Evolutionary conservation across 2,797 vertebrate genomes (phyloP).

Genomic region (Acrossocheilus wenchowensis): DNA sequence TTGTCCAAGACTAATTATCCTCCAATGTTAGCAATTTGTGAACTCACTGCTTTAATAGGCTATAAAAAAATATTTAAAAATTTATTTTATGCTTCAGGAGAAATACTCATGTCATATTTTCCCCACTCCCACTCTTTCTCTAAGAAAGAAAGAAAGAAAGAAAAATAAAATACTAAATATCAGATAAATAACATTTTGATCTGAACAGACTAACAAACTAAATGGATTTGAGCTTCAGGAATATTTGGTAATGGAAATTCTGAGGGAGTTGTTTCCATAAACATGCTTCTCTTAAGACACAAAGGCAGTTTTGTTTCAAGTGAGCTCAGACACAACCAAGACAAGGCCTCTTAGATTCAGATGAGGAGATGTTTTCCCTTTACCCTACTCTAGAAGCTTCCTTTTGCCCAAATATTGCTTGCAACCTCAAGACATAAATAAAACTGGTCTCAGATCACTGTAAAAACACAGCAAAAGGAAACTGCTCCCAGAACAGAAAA

Average conservation of each 20-base stretch:
- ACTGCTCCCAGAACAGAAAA: conserved; percentile 8
- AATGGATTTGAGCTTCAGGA: neutral
- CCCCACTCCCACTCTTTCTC: neutral
- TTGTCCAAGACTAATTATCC: conserved; percentile 43
- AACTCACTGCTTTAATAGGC: conserved; percentile 8
- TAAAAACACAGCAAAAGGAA: conserved; percentile 14
- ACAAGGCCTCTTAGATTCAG: conserved; percentile 27
- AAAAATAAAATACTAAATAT: neutral
- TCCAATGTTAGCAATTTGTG: conserved; percentile 18
- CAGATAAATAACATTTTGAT: neutral
- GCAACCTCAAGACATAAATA: neutral
- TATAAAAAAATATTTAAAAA: neutral
- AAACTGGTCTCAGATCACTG: conserved; percentile 26
- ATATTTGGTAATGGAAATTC: neutral
- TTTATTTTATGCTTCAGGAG: neutral
- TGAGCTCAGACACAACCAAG: conserved; percentile 16
- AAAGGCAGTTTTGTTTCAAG: conserved; percentile 42
- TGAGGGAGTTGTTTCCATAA: conserved; percentile 28
- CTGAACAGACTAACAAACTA: neutral
- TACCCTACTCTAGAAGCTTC: conserved; percentile 17
- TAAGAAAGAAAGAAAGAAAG: neutral
- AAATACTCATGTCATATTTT: neutral
- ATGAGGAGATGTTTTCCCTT: conserved; percentile 42
- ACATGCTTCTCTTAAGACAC: conserved; percentile 1
- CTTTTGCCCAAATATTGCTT: neutral